Evolutionary conservation across 1,140 invertebrate genomes (phyloP), one percentile per base, ranked within the genome.

Genomic region (Andrena cerasifolii): DNA sequence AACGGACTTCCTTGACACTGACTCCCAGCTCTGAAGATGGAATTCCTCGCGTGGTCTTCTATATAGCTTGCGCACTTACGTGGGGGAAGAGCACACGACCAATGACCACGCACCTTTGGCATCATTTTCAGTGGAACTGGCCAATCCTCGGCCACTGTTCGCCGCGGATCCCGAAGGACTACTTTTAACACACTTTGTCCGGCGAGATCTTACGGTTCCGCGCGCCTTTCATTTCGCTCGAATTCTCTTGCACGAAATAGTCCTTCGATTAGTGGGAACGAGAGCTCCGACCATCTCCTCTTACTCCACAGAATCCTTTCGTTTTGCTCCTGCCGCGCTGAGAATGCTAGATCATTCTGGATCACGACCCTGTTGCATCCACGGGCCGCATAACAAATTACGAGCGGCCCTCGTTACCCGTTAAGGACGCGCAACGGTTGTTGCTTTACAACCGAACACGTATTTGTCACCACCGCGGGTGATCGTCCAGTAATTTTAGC

Each of bases 11-110:
- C 89, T 86, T 91, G 89, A 91, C 90, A 91, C 90, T 91, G 90
- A 91, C 87, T 91, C 83, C 90, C 82, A 88, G 90, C 89, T 92
- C 90, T 92, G 91, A 91, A 92, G 91, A 91, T 91, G 89, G 91
- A 91, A 92, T 91, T 91, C 89, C 84, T 79, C 40, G 88, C 79
- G 90, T 65, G 86, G 91, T 91, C 90, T 91, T 90, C 91, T 91
- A 91, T 92, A 92, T 92, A 92, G 90, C 88, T 84, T 92, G 89
- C 78, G 87, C 49, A 56, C 70, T 45, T 36, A 71, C 59, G 90
- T 90, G 90, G 91, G 91, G 91, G 86, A 87, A 89, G 87, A 88
- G 84, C 84, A 85, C 86, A 84, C 82, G 83, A 62, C 90, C 89
- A 91, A 91, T 90, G 85, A 84, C 62, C 78, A 81, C 72, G 78